Conservation (phyloP, 1,140 invertebrate species). For the Atopsyche davidsoni region DNA sequence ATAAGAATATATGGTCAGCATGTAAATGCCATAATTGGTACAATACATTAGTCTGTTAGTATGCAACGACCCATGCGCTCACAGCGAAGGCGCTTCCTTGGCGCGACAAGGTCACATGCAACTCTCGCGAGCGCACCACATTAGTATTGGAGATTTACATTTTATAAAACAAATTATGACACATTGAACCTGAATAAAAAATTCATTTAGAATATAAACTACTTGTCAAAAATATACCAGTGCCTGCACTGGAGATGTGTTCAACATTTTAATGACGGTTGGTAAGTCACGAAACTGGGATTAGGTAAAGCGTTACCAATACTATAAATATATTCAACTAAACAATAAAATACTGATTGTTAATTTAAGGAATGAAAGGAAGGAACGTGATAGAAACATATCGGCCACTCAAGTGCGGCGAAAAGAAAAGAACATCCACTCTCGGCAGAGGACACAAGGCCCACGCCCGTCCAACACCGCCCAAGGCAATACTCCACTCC, state of each 20-base stretch:
- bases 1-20: conserved; percentile 7
- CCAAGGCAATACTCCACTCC: conserved; percentile 12
- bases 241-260: neutral
- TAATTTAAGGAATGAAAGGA: conserved; percentile 1
- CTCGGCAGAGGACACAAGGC: conserved; percentile 4
- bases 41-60: neutral
- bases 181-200: neutral
- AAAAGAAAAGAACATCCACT: conserved; percentile 1
- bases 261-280: neutral
- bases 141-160: too few species aligned
- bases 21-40: too few species aligned
- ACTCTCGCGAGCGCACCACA: too few species aligned
- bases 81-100: too few species aligned
- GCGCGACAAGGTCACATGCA: too few species aligned
- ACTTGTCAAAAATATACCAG: conserved; percentile 1
- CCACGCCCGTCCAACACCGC: conserved; percentile 11
- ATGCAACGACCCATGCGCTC: too few species aligned
- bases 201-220: neutral
- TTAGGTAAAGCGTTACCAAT: neutral
- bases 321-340: too few species aligned
- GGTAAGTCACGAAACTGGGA: neutral
- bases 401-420: neutral
- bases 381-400: neutral
- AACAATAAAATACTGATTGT: conserved; percentile 2
- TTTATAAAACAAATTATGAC: conserved; percentile 1